Evolutionary conservation across 2,113 vertebrate genomes (phyloP), one percentile per base, ranked within the genome.

Genomic region (Casuarius casuarius): DNA sequence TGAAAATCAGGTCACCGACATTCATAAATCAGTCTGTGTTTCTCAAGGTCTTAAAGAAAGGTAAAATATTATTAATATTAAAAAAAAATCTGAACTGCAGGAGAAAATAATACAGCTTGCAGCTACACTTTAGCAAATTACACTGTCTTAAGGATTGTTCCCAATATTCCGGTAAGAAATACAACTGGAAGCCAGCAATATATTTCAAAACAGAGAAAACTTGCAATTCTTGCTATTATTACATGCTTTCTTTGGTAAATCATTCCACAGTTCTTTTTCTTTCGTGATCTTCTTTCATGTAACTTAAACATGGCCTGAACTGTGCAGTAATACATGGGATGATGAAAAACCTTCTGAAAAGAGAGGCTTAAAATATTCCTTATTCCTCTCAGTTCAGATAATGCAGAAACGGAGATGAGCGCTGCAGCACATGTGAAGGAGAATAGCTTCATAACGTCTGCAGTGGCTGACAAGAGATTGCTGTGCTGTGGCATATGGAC

Each of bases 401-500:
- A 35, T 22, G 20, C 8, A 49, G n/a, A 35, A 31, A 7, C 15
- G 22, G 40, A 78, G 72, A 51, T 9, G n/a, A 63, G 22, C 0
- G 0, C 8, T n/a, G 31, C 6, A 38, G 35, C 1, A 2, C 1
- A 13, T 63, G 1, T 38, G 52, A 28, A 29, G 0, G 1, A 79
- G 54, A 38, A 26, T 0, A 1, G 31, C 46, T 44, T 63, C 49
- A n/a, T 44, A 5, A 12, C 49, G 46, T 23, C 54, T 58, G 26
- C 66, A 10, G 40, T 51, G 18, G n/a, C n/a, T 77, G 58, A 61
- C 58, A 62, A 28, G 74, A 35, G 42, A 61, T 48, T 77, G 58
- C 56, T 29, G 18, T 63, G 33, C 67, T 70, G 62, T n/a, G 33
- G 33, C 68, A 35, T 10, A 28, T 0, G 2, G 61, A 58, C 54